These are phyloP conservation scores for Cygnus atratus DNA, from an alignment of 2,113 vertebrate species.

Conservation along the genomic window DNA sequence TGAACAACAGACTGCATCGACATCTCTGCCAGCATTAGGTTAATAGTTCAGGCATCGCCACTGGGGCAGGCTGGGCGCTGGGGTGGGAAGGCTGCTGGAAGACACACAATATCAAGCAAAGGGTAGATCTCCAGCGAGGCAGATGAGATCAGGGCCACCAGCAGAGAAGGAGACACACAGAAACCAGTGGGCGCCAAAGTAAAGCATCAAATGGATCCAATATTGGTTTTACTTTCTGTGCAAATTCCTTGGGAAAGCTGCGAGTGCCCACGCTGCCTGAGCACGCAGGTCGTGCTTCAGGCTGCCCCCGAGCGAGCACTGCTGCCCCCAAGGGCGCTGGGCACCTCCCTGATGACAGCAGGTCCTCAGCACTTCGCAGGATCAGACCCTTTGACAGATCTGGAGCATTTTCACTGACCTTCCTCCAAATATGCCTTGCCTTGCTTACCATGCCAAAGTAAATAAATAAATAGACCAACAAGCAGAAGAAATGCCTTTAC, in stretches of 20 bases:
- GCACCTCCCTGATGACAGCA: background rate
- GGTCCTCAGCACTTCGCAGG: background rate
- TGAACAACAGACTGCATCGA: background rate
- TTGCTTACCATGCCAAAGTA: slow-evolving; percentile 14
- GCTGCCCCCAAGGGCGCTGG: background rate
- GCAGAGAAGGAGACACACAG: slow-evolving; percentile 15
- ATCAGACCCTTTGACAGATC: background rate
- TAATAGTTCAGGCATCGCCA: background rate
- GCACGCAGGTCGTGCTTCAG: background rate
- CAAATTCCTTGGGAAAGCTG: background rate
- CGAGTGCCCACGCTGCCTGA: rapidly evolving
- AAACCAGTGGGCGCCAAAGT: slow-evolving; percentile 9
- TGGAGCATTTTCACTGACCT: slow-evolving; percentile 32
- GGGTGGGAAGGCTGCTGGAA: background rate
- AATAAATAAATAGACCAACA: slow-evolving; percentile 70
- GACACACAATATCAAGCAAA: background rate
- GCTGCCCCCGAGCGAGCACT: background rate
- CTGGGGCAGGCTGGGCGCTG: background rate
- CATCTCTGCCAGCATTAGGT: background rate
- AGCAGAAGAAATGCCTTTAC: slow-evolving; percentile 72
- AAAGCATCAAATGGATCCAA: background rate
- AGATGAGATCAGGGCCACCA: slow-evolving; percentile 38
- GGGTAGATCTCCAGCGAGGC: background rate
- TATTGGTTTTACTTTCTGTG: background rate
- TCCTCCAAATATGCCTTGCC: background rate